Conservation (phyloP, 92 coral and sea anemone species). For the Parazoanthus darwini region DNA sequence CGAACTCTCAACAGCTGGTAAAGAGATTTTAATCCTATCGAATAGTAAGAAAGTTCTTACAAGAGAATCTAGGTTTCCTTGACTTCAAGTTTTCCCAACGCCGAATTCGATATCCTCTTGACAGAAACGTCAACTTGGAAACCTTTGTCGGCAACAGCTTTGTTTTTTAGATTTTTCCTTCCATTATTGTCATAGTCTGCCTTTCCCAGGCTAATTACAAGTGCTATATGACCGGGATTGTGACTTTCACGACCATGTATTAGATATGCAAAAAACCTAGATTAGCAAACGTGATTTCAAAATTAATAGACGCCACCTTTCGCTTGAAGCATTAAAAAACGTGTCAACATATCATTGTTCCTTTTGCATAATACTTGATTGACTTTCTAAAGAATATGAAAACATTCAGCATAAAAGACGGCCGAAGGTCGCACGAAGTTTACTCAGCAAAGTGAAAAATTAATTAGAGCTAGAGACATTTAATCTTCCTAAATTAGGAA, state of each 20-base stretch:
- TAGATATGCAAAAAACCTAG: slow-evolving; percentile 37
- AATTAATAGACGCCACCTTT: slow-evolving; percentile 41
- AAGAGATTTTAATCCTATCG: background rate
- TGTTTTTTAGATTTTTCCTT: slow-evolving; percentile 13
- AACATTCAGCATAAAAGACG: slow-evolving; percentile 34
- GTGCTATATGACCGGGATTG: slow-evolving; percentile 1
- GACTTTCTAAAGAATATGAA: slow-evolving; percentile 45
- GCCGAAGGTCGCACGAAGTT: slow-evolving; percentile 40
- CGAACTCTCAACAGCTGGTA: slow-evolving; percentile 29
- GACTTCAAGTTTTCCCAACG: slow-evolving; percentile 22
- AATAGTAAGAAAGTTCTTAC: slow-evolving; percentile 6
- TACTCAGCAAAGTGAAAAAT: slow-evolving; percentile 41
- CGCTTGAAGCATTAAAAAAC: slow-evolving; percentile 38
- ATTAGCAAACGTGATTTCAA: slow-evolving; percentile 36
- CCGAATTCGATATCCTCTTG: slow-evolving; percentile 32
- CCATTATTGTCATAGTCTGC: slow-evolving; percentile 25
- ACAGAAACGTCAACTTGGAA: slow-evolving; percentile 16
- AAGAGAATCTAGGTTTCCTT: slow-evolving; percentile 25
- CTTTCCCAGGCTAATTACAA: slow-evolving; percentile 26
- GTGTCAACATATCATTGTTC: slow-evolving; percentile 44
- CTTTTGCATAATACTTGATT: slow-evolving; percentile 38
- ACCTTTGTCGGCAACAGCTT: background rate
- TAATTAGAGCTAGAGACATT: slow-evolving; percentile 32
- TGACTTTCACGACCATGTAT: slow-evolving; percentile 19
- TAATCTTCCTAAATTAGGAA: slow-evolving; percentile 29